Evolutionary conservation across 2,113 vertebrate genomes (phyloP).

Genomic region (Lampris megalopsis): DNA sequence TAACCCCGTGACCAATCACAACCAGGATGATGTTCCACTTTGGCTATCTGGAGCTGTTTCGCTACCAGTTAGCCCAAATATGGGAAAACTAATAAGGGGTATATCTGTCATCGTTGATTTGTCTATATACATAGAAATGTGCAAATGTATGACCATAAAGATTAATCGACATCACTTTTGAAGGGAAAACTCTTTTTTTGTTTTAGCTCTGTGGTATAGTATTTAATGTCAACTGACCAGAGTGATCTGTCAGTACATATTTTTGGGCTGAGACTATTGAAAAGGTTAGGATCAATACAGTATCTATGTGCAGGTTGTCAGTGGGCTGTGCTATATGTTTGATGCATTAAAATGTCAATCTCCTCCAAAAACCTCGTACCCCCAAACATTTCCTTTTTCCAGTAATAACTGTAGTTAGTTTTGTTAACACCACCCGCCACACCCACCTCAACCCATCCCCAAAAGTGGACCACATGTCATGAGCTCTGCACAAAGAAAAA

Average conservation of each 20-base stretch:
- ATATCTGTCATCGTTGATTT: not conserved
- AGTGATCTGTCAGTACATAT: no score
- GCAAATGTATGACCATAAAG: not conserved
- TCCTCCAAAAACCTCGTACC: slow-evolving; percentile 11
- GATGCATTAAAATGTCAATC: not conserved
- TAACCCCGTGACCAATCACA: not conserved
- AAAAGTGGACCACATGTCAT: no score
- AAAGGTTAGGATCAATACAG: not conserved
- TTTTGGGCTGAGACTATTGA: no score
- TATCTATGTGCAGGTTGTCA: no score
- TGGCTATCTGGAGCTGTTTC: not conserved
- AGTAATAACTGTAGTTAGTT: no score
- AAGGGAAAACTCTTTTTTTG: no score
- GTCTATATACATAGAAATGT: not conserved
- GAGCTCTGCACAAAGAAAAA: no score
- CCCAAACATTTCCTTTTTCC: not conserved
- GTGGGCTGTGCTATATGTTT: not conserved
- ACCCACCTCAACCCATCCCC: no score
- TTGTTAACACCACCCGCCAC: no score
- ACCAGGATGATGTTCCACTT: not conserved
- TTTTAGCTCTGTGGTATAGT: no score
- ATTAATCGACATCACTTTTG: no score
- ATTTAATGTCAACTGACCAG: no score
- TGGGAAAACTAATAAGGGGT: not conserved
- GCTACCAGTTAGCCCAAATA: not conserved